A percentile compares a stretch with the other conserved stretches of the same genome.
phyloP scores from a whole-genome alignment of 1,140 invertebrate species.

The Grapholita molesta region DNA sequence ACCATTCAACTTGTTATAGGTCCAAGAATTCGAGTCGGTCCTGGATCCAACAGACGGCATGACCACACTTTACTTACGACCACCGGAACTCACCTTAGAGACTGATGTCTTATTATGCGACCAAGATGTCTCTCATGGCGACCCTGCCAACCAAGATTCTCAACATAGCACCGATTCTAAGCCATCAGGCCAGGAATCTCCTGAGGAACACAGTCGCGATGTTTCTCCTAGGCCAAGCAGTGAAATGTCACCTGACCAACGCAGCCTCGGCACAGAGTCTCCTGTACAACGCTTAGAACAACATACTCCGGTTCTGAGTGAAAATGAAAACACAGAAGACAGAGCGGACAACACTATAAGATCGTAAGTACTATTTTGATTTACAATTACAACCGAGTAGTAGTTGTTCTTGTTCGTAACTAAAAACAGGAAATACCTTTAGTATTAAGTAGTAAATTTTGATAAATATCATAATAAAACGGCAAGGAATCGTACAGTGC shows the following conservation, averaged over 20 bases:
- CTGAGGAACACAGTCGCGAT: not conserved
- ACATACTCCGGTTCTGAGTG: not conserved
- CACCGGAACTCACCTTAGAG: not conserved
- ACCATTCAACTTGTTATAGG: not conserved
- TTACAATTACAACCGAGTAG: too few species aligned
- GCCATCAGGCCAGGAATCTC: not conserved
- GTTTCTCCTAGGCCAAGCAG: not conserved
- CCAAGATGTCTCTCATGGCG: not conserved
- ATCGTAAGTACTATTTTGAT: not conserved
- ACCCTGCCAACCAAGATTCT: not conserved
- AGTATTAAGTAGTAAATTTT: too few species aligned
- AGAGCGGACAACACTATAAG: not conserved
- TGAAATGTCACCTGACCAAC: not conserved
- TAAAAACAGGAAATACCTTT: too few species aligned
- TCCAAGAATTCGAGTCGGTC: not conserved
- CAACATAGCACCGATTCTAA: not conserved
- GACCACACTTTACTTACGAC: not conserved
- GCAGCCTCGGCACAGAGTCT: not conserved
- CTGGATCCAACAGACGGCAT: not conserved
- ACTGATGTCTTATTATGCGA: not conserved
- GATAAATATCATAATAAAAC: too few species aligned
- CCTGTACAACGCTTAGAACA: not conserved
- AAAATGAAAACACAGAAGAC: not conserved
- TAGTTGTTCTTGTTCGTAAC: too few species aligned
- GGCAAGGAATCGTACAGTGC: too few species aligned